Evolutionary conservation across 64 coral and sea anemone species (phyloP).

Genomic region (Porites australiensis): DNA sequence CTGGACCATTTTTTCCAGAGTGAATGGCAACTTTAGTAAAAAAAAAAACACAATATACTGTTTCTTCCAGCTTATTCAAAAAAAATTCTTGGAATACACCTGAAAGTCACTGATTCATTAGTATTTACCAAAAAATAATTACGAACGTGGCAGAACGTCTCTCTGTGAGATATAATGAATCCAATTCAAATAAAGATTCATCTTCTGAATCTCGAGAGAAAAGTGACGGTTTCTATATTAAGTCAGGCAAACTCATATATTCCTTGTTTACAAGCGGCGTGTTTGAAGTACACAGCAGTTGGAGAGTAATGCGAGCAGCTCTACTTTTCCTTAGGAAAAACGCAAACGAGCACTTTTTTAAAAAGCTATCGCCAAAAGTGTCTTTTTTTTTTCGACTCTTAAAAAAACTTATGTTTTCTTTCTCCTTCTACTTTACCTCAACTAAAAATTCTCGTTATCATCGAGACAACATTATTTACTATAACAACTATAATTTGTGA

Average conservation of each 20-base stretch:
- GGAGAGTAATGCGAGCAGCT: neutral
- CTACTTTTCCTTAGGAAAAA: neutral
- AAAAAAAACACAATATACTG: too few relatives aligned
- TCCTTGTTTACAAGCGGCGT: neutral
- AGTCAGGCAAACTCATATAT: neutral
- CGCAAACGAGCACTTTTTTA: neutral
- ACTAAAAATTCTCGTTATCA: too few relatives aligned
- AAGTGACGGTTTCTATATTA: neutral
- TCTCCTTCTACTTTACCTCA: too few relatives aligned
- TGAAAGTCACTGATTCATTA: too few relatives aligned
- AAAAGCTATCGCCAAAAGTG: neutral
- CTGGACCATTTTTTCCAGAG: too few relatives aligned
- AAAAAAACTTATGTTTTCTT: too few relatives aligned
- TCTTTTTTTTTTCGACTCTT: neutral
- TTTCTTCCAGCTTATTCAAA: too few relatives aligned
- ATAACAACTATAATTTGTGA: neutral
- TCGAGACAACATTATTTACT: too few relatives aligned
- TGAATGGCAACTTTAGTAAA: too few relatives aligned
- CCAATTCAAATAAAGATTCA: neutral
- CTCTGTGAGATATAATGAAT: neutral
- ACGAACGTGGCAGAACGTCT: neutral
- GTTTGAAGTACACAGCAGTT: neutral
- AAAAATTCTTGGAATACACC: too few relatives aligned
- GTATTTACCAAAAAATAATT: too few relatives aligned
- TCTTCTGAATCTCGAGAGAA: neutral